Base-by-base conservation (phyloP, 2,113 vertebrate species). In the Macroglossus sobrinus region DNA sequence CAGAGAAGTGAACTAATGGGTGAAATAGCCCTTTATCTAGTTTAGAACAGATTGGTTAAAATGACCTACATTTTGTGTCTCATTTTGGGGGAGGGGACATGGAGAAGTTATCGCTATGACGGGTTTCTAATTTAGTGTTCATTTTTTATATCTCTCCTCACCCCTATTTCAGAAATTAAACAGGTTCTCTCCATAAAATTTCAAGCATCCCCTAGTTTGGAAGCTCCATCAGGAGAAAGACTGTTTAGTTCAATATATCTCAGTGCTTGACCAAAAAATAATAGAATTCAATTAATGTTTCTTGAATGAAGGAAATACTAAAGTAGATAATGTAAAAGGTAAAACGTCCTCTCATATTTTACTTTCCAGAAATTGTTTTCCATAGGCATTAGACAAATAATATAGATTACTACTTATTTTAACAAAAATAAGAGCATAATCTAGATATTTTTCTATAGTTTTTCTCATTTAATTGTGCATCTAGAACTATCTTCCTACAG, bases 291-390 rank as follows among this genome's bases (percentile, higher is more conserved):
- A 35, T 69, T 38, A 84, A 28, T 79, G 5, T 84, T 92, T 94
- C 50, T 90, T 92, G 33, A 94, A 30, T 86, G 72, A 93, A 76
- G 92, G 40, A 85, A 92, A 68, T 96, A 81, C 59, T 47, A n/a
- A 74, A 53, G 55, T 66, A 47, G 66, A 33, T 61, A 91, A 82
- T 11, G 7, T 55, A 24, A 24, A 82, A 64, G 38, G 40, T 72
- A 2, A 74, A 74, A 95, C 76, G 45, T 18, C n/a, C 6, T 90
- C 22, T 81, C 16, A 26, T 66, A 84, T 43, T 91, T 95, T 38
- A 72, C 55, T 64, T 55, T 84, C 53, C n/a, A 95, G 50, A 96
- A 68, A 76, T 74, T 72, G 88, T 94, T 76, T 50, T 93, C 94
- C 18, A 3, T 63, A 61, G 47, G 19, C 11, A 68, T 76, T 82